These are phyloP conservation scores for Podarcis siculus DNA, from an alignment of 2,797 vertebrate genomes.

Conservation along the genomic window DNA sequence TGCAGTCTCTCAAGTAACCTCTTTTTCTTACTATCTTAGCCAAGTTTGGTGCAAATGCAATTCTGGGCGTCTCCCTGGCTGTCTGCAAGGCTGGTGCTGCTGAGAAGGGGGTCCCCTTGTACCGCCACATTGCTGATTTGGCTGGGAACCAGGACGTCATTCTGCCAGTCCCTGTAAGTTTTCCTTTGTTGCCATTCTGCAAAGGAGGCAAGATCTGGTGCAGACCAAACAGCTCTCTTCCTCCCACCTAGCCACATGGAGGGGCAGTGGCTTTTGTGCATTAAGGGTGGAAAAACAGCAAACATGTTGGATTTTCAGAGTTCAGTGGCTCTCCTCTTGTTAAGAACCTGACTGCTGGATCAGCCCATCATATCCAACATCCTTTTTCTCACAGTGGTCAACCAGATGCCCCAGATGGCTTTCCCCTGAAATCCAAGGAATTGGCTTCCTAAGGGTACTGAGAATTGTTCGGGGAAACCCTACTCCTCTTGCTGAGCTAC, in stretches of 20 bases:
- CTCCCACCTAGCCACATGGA: background rate
- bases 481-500: too few species aligned
- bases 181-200: background rate
- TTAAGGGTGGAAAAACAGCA: background rate
- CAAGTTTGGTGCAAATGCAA: slow-evolving; percentile 98
- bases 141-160: slow-evolving; percentile 96
- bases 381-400: too few species aligned
- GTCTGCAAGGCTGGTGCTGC: slow-evolving; percentile 98
- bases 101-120: slow-evolving; percentile 96
- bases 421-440: too few species aligned
- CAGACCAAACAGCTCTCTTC: background rate
- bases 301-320: background rate
- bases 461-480: too few species aligned
- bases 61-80: slow-evolving; percentile 96
- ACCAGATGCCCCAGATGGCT: too few species aligned
- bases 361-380: too few species aligned
- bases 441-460: too few species aligned
- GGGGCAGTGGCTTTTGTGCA: background rate
- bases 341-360: too few species aligned
- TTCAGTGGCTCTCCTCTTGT: background rate
- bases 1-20: too few species aligned
- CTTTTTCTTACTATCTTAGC: slow-evolving; percentile 74
- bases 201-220: too few species aligned
- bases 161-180: slow-evolving; percentile 94
- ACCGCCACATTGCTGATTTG: slow-evolving; percentile 95